phyloP scores from a whole-genome alignment of 2,888 invertebrate genomes.

The Dichetophora obliterata region DNA sequence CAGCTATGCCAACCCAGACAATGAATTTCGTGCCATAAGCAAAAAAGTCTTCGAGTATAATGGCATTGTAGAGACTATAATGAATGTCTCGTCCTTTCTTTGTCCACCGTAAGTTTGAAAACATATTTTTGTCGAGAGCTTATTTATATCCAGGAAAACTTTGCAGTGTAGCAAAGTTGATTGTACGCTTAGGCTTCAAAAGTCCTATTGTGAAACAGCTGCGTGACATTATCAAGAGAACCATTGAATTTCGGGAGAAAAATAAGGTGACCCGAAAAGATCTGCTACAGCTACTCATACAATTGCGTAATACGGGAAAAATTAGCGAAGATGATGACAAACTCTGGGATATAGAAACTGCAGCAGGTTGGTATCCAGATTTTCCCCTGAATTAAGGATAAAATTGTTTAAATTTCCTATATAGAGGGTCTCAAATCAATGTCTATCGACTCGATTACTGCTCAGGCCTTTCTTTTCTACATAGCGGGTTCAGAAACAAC shows the following conservation, averaged over 20 bases:
- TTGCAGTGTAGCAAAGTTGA: constrained; percentile 53
- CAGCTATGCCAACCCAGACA: constrained; percentile 58
- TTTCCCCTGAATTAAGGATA: background rate
- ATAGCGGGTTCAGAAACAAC: constrained; percentile 71
- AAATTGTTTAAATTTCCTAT: background rate
- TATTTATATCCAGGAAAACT: background rate
- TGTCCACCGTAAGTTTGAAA: constrained; percentile 48
- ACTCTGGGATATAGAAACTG: constrained; percentile 59
- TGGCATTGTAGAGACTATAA: background rate
- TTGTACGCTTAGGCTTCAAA: constrained; percentile 52
- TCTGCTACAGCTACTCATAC: constrained; percentile 70
- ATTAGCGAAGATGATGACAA: constrained; percentile 61
- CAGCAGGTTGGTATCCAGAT: constrained; percentile 47
- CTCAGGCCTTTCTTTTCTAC: constrained; percentile 69
- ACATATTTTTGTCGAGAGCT: no score
- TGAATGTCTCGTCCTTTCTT: constrained; percentile 25
- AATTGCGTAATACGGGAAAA: constrained; percentile 68
- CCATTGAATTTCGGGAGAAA: constrained; percentile 68
- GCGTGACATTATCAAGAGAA: constrained; percentile 64
- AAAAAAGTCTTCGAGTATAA: constrained; percentile 28
- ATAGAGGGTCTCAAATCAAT: constrained; percentile 57
- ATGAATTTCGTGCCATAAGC: constrained; percentile 54
- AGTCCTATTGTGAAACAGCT: constrained; percentile 59
- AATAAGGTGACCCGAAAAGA: constrained; percentile 69
- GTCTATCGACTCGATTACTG: constrained; percentile 65